A percentile compares a stretch with the other conserved stretches of the same genome.
Evolutionary conservation across 2,888 invertebrate genomes (phyloP).

Genomic region (Hydrotaea diabolus): DNA sequence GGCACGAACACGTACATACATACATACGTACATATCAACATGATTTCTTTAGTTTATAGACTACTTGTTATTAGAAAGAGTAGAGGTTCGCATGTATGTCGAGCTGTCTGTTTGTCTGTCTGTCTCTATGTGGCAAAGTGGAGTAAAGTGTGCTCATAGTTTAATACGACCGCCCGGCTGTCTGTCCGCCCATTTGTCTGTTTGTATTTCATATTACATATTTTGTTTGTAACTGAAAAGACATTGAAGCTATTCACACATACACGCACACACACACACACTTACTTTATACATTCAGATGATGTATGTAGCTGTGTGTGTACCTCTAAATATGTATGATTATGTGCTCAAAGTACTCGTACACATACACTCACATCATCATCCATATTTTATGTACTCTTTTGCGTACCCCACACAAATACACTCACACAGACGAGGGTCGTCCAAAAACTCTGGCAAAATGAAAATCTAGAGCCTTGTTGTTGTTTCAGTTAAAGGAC

Average conservation of each 20-base stretch:
- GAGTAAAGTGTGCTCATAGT: conserved; percentile 9
- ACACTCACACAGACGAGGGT: not conserved
- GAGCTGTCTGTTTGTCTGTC: not conserved
- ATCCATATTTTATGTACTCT: conserved; percentile 15
- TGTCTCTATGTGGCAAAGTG: not conserved
- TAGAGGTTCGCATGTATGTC: not conserved
- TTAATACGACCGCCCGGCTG: not conserved
- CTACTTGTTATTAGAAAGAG: conserved; percentile 11
- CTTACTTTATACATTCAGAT: not conserved
- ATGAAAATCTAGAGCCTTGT: too few relatives aligned
- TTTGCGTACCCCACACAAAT: conserved; percentile 42
- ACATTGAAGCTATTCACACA: conserved; percentile 31
- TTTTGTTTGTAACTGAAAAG: conserved; percentile 17
- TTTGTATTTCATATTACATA: conserved; percentile 10
- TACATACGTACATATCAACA: conserved; percentile 24
- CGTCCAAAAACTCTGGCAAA: too few relatives aligned
- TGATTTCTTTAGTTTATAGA: conserved; percentile 27
- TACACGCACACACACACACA: too few relatives aligned
- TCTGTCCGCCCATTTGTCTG: not conserved
- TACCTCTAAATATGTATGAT: not conserved
- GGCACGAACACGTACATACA: conserved; percentile 41
- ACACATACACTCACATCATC: not conserved
- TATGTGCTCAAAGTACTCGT: not conserved
- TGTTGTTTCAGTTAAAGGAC: too few relatives aligned
- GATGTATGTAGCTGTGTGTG: not conserved